These are phyloP conservation scores for Schizothorax lantsangensis DNA, from an alignment of 2,797 vertebrate genomes.

Conservation along the genomic window DNA sequence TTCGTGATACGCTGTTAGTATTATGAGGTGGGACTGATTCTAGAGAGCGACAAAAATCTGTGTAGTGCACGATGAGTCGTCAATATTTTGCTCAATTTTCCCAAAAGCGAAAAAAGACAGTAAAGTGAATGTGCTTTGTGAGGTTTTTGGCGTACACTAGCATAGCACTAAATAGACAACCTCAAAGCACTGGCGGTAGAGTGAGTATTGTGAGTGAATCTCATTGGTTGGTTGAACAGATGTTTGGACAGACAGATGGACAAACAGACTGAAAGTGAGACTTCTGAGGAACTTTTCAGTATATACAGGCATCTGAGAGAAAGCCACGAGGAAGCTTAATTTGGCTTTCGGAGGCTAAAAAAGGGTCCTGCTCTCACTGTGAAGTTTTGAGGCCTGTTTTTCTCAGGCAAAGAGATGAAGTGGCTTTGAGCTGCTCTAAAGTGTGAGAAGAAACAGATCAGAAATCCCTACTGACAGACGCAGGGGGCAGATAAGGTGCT, in stretches of 20 bases:
- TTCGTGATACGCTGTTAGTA: background rate
- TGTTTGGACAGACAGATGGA: background rate
- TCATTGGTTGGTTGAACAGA: background rate
- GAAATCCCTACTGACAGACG: constrained; percentile 46
- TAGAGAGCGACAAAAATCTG: background rate
- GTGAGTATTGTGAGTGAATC: background rate
- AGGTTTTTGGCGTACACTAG: background rate
- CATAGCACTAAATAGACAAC: background rate
- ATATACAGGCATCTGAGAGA: background rate
- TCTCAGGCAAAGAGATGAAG: constrained; percentile 47
- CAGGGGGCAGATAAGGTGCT: constrained; percentile 56
- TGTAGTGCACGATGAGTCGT: background rate
- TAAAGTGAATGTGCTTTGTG: background rate
- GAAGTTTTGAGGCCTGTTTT: constrained; percentile 30
- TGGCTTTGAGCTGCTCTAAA: constrained; percentile 48
- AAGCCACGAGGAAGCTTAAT: constrained; percentile 20
- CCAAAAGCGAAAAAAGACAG: background rate
- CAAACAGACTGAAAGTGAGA: background rate
- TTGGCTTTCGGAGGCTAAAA: constrained; percentile 28
- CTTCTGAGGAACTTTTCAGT: background rate
- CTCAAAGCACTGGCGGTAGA: background rate
- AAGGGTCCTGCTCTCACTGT: constrained; percentile 6
- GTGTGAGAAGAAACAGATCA: constrained; percentile 53
- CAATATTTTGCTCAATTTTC: no score
- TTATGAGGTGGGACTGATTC: background rate